These are phyloP conservation scores for Neodon shergylaensis DNA, from an alignment of 2,113 vertebrate genomes.

Conservation along the genomic window DNA sequence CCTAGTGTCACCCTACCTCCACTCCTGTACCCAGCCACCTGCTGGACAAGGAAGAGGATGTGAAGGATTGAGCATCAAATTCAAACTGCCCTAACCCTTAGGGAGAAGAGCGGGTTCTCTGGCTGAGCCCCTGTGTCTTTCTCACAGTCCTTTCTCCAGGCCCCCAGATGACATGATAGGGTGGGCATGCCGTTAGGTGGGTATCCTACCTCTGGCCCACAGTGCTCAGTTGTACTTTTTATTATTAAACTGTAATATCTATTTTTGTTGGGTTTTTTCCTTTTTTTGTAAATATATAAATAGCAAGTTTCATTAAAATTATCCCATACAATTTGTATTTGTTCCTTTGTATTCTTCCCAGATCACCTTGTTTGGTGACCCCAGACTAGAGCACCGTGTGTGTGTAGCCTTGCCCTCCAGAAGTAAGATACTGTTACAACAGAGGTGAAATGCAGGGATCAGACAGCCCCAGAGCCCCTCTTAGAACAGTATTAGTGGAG, in stretches of 20 bases:
- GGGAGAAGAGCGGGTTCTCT: not conserved
- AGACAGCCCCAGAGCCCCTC: not conserved
- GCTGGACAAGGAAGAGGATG: constrained; percentile 44
- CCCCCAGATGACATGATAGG: not conserved
- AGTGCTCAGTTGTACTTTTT: constrained; percentile 72
- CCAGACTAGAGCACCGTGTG: not conserved
- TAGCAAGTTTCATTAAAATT: constrained; percentile 83
- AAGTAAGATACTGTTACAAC: not conserved
- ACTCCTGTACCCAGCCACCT: not conserved
- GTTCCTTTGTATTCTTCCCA: not conserved
- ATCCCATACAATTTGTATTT: constrained; percentile 8
- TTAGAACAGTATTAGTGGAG: not conserved
- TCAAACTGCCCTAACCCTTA: not conserved
- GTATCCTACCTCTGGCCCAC: constrained; percentile 65
- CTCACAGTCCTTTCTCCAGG: not conserved
- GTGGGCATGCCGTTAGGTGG: constrained; percentile 52
- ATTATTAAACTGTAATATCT: constrained; percentile 76
- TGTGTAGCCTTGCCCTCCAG: not conserved
- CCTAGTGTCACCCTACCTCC: not conserved
- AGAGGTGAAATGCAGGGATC: not conserved
- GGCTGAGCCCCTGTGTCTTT: not conserved
- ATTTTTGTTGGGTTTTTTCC: constrained; percentile 63
- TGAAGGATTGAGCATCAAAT: not conserved
- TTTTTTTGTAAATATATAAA: constrained; percentile 85
- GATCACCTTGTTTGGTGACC: not conserved